Evolutionary conservation across 2,797 vertebrate species (phyloP), one percentile per base, ranked within the genome.

Genomic region (Ceyx erithaca): DNA sequence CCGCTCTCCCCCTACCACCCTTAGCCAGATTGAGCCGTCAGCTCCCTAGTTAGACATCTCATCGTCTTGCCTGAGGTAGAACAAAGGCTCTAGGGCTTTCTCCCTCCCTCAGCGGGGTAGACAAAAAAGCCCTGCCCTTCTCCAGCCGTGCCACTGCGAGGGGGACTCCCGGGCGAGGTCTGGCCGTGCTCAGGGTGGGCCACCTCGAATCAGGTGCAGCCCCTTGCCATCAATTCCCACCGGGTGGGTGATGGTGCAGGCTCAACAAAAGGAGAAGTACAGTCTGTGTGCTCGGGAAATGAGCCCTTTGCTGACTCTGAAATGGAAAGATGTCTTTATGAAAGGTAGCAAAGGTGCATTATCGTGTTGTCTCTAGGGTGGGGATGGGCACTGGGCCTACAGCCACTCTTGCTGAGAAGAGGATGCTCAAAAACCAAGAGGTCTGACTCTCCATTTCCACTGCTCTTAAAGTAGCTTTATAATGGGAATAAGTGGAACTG

Each of bases 71-170:
- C 73, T 35, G 87, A 64, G 66, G 46, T 8, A 31, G 80, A 91
- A 94, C 90, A 94, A 95, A 94, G 77, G 66, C 81, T 52, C 14
- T 5, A 28, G 12, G 21, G 62, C 23, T 51, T 77, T 45, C 49
- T 46, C 23, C 70, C 33, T 40, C 13, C 54, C 49, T 71, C 58
- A 8, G 40, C 66, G 9, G 57, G 58, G 69, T 1, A 0, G 52
- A 8, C 45, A 28, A 28, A 70, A 80, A 80, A 80, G 6, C 8
- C 58, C 5, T 16, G 35, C 17, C 19, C 41, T 73, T 73, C 31
- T 14, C 80, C 58, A 26, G 45, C 83, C 6, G n/a, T 16, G 55
- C 31, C n/a, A 49, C 72, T 43, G 80, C 9, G 48, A 20, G 40
- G 8, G 10, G 41, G 37, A 41, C 4, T 4, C 45, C 40, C 71